Conservation (phyloP, 2,113 vertebrate species). For the Gopherus evgoodei region DNA sequence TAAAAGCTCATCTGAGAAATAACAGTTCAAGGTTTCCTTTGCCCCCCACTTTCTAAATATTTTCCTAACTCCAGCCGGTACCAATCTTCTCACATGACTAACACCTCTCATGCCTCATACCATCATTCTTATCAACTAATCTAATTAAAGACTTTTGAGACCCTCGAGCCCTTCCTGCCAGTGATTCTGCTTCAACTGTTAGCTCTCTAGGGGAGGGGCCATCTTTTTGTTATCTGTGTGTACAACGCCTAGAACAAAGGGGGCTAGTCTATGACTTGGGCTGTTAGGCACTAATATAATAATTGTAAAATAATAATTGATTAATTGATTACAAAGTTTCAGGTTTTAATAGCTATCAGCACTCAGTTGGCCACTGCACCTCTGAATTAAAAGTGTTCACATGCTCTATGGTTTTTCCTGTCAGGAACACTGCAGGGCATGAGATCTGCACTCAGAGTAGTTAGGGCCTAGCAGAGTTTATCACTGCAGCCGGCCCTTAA, state of each 20-base stretch:
- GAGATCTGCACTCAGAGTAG: neutral
- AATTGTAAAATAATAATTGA: slow-evolving; percentile 46
- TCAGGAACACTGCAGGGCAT: neutral
- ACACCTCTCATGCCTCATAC: slow-evolving; percentile 70
- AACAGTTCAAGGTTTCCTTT: slow-evolving; percentile 68
- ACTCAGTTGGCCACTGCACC: neutral
- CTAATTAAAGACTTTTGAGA: slow-evolving; percentile 71
- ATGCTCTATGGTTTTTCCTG: neutral
- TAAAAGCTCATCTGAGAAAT: slow-evolving; percentile 69
- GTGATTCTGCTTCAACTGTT: slow-evolving; percentile 57
- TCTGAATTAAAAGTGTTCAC: neutral
- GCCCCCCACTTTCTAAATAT: slow-evolving; percentile 55
- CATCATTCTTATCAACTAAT: slow-evolving; percentile 70
- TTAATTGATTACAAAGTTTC: slow-evolving; percentile 32
- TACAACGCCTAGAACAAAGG: slow-evolving; percentile 34
- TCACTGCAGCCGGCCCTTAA: neutral
- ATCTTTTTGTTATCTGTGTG: slow-evolving; percentile 48
- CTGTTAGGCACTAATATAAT: neutral
- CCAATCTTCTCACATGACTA: slow-evolving; percentile 16
- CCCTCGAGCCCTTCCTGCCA: slow-evolving; percentile 53
- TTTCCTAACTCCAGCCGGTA: slow-evolving; percentile 63
- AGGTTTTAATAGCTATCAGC: neutral
- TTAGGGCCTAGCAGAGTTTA: neutral
- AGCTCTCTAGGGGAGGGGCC: slow-evolving; percentile 70
- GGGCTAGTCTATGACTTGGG: slow-evolving; percentile 27